These are phyloP conservation scores for Harpagifer antarcticus DNA, from an alignment of 2,797 vertebrate species.

Conservation along the genomic window DNA sequence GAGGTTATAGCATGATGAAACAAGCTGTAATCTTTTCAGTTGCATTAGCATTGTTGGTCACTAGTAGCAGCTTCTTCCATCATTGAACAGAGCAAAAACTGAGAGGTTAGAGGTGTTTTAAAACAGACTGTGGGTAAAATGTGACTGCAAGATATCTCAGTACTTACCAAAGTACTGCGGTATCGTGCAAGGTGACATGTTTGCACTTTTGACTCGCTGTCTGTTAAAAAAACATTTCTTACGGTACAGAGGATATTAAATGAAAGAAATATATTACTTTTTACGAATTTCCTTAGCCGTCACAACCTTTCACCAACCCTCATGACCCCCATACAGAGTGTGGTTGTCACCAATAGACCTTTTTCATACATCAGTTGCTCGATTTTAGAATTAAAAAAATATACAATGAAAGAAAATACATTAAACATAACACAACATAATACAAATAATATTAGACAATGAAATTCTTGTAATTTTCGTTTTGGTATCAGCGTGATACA, in stretches of 20 bases:
- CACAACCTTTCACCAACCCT: not conserved
- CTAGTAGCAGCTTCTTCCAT: not conserved
- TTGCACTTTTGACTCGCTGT: not conserved
- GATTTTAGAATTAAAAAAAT: too few species aligned
- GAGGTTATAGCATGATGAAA: constrained; percentile 25
- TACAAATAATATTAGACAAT: too few species aligned
- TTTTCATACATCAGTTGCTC: not conserved
- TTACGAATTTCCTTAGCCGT: not conserved
- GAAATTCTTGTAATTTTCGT: not conserved
- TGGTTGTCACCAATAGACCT: not conserved
- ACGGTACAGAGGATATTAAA: not conserved
- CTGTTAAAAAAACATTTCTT: not conserved
- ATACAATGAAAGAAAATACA: too few species aligned
- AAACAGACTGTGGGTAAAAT: not conserved
- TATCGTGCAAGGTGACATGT: not conserved
- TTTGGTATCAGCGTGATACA: not conserved
- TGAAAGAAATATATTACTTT: not conserved
- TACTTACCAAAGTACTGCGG: not conserved
- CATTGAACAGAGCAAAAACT: not conserved
- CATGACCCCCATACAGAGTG: not conserved
- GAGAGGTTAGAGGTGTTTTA: not conserved
- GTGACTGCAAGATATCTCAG: not conserved
- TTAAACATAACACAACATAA: too few species aligned
- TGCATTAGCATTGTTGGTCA: not conserved
- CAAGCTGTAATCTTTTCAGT: constrained; percentile 4